phyloP scores from a whole-genome alignment of 2,113 vertebrate species.

The Axis porcinus region DNA sequence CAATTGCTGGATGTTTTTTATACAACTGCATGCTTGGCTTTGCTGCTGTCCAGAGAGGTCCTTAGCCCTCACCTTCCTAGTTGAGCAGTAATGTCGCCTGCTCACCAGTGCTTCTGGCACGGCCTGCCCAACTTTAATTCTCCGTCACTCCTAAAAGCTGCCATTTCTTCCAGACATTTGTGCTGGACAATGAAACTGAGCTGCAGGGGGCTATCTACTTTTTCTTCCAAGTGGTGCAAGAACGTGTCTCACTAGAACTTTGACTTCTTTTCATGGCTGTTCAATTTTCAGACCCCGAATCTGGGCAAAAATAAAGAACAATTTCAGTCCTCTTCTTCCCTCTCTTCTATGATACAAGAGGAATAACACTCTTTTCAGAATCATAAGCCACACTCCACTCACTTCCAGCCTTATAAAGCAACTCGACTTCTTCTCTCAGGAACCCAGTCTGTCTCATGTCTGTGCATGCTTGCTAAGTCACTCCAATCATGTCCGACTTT shows the following conservation, averaged over 20 bases:
- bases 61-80: neutral
- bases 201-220: neutral
- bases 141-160: neutral
- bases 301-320: neutral
- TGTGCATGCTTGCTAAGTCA: neutral
- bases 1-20: neutral
- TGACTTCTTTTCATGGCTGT: neutral
- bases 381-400: neutral
- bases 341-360: neutral
- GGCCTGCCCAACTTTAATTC: neutral
- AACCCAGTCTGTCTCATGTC: neutral
- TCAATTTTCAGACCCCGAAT: neutral
- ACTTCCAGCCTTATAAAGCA: neutral
- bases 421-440: neutral
- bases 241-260: neutral
- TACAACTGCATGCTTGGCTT: neutral
- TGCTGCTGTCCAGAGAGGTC: neutral
- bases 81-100: neutral
- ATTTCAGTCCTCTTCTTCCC: neutral
- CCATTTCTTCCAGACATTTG: neutral
- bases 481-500: neutral
- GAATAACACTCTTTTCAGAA: neutral
- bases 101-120: neutral
- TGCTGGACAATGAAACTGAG: neutral
- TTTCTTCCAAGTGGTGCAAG: neutral